A percentile compares a stretch with the other conserved stretches of the same genome.
Evolutionary conservation across 2,113 vertebrate genomes (phyloP).

Genomic region (Peromyscus californicus): DNA sequence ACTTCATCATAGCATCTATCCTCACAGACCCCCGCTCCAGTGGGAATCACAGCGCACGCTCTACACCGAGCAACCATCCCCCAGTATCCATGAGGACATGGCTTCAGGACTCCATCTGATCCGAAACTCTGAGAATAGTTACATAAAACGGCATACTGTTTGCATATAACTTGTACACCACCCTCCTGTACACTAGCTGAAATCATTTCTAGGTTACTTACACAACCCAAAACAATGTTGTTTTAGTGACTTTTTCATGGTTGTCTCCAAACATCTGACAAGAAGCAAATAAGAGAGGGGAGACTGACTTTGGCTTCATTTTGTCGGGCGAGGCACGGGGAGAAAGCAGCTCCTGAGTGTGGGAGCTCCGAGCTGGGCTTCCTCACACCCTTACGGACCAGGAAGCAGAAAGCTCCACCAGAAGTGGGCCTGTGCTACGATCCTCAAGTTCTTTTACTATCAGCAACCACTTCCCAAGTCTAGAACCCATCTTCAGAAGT

Average conservation of each 20-base stretch:
- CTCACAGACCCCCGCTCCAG: neutral
- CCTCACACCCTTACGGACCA: no score
- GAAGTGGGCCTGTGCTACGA: neutral
- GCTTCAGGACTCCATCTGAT: neutral
- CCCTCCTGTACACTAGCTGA: neutral
- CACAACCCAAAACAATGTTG: neutral
- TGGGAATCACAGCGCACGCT: fast-evolving
- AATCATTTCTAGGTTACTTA: neutral
- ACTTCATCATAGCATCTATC: fast-evolving
- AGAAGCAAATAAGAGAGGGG: neutral
- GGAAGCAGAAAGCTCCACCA: no score
- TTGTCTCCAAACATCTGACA: neutral
- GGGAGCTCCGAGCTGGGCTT: neutral
- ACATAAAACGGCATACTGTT: neutral
- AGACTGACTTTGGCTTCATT: neutral
- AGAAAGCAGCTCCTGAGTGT: neutral
- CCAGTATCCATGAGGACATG: fast-evolving
- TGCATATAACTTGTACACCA: no score
- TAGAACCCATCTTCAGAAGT: neutral
- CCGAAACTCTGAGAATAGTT: neutral
- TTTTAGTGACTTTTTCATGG: neutral
- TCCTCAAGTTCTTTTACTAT: neutral
- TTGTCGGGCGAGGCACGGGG: no score
- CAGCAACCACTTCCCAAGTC: neutral
- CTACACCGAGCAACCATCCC: neutral